Evolutionary conservation across 2,888 invertebrate genomes (phyloP), one percentile per base, ranked within the genome.

Genomic region (Rugalucina vietnamica): DNA sequence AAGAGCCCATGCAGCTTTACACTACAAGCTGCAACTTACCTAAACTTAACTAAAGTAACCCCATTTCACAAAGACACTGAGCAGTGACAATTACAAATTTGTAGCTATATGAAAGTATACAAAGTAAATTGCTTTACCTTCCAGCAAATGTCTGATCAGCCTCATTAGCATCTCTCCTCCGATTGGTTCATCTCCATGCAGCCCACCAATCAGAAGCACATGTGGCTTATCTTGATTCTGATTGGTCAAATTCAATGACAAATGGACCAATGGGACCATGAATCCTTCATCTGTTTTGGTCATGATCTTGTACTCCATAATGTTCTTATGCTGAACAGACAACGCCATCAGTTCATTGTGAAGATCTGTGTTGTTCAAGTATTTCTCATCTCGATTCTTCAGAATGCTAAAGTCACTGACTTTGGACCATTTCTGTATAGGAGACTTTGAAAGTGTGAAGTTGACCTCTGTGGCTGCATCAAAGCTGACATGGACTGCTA

Each of bases 141-240:
- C 89, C 34, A 97, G 95, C 29, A 98, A 95, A 95, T 98, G 98
- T 0, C 97, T 96, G 0, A 97, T 97, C 90, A 99, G 96, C 73
- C 94, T 89, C 34, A 94, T 85, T 18, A 94, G 81, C 76, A 95
- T 89, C 81, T 95, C 94, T 8, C 90, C 89, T 5, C 94, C 92
- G 8, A 94, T 90, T 27, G 93, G 93, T 37, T 94, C 93, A 79
- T 93, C 93, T 18, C 93, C 94, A 83, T 93, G 91, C 72, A 94
- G 82, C 76, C 98, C 98, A 85, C 98, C 98, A 37, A 98, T 95
- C n/a, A 98, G 94, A 0, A 97, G 97, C 24, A 98, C 96, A 92
- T 97, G 97, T 92, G 97, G 97, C 95, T 98, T 98, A 0, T 90
- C 78, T 18, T 79, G 69, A 37, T 90, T 84, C 77, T 92, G 90